Base-by-base conservation (phyloP, 2,113 vertebrate species). In the Petaurus breviceps region DNA sequence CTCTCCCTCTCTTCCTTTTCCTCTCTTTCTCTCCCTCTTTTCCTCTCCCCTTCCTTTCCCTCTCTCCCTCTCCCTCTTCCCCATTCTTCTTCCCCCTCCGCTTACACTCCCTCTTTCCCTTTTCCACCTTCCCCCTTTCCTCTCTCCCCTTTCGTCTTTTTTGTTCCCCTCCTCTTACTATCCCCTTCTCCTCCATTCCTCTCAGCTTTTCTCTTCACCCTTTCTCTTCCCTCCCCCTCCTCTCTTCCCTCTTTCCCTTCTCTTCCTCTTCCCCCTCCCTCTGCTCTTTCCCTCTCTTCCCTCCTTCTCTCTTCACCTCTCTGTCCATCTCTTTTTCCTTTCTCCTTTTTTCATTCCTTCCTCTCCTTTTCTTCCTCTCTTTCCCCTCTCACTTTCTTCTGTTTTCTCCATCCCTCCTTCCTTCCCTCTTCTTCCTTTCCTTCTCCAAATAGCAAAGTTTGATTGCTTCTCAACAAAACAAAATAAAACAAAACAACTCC, bases 211-310 rank as follows among this genome's bases (percentile, higher is more conserved):
- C 11, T 37, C 11, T 37, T 12, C 8, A 1, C 3, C 3, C 26
- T 31, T 77, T 10, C 31, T 26, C 28, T 16, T 2, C 37, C 26
- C 19, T 61, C 54, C 25, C 57, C 16, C 16, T 1, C 23, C 14
- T 22, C 6, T 43, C 1, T 8, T 22, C 0, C 6, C 1, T 84
- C 7, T 3, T 28, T 5, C 2, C 43, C 31, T 31, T 10, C 4
- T 12, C 19, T 22, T 16, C 37, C 68, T 12, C 24, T 9, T n/a
- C 16, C 6, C 14, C 8, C 31, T 19, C 14, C 14, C 37, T 43
- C 4, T 77, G 0, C 8, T 37, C 37, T n/a, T 77, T 8, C 28
- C 12, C 11, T 77, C 14, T n/a, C 16, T 8, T 5, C 4, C 14
- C 28, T 84, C 1, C n/a, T 8, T 31, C 28, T 61, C 37, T 22